These are phyloP conservation scores for Lophotriccus pileatus DNA, from an alignment of 2,797 vertebrate species.

Conservation along the genomic window DNA sequence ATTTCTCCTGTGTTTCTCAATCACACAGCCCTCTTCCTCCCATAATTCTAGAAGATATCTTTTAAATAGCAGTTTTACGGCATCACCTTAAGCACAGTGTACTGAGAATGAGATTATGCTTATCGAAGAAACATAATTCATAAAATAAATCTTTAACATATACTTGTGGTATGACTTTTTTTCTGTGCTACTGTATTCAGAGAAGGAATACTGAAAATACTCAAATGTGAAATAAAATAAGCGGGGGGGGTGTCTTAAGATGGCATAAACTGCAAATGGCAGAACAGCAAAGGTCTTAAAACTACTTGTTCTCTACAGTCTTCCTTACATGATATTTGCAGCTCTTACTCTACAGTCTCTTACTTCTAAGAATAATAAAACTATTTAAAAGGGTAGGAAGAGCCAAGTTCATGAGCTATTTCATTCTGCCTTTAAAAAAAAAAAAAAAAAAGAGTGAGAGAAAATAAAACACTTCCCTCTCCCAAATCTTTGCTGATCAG, in stretches of 20 bases:
- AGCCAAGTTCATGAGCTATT: neutral
- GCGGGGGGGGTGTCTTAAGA: neutral
- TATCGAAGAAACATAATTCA: neutral
- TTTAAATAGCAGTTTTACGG: neutral
- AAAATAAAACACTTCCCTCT: accelerated
- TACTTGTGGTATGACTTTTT: neutral
- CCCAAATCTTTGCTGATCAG: neutral
- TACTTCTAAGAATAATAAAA: neutral
- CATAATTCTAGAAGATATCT: neutral
- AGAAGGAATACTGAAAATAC: neutral
- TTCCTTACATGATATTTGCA: neutral
- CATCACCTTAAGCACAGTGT: neutral
- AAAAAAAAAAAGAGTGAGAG: neutral
- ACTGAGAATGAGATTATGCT: neutral
- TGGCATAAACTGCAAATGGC: neutral
- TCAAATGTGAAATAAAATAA: neutral
- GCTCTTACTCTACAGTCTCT: neutral
- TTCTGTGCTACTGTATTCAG: neutral
- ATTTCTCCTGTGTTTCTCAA: neutral
- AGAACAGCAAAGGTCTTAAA: neutral
- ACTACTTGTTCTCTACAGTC: neutral
- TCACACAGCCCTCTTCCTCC: neutral
- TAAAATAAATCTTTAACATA: neutral
- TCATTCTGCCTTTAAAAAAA: neutral
- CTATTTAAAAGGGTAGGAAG: neutral